These are phyloP conservation scores for Petrolisthes manimaculis DNA, from an alignment of 2,888 invertebrate genomes.

Conservation along the genomic window DNA sequence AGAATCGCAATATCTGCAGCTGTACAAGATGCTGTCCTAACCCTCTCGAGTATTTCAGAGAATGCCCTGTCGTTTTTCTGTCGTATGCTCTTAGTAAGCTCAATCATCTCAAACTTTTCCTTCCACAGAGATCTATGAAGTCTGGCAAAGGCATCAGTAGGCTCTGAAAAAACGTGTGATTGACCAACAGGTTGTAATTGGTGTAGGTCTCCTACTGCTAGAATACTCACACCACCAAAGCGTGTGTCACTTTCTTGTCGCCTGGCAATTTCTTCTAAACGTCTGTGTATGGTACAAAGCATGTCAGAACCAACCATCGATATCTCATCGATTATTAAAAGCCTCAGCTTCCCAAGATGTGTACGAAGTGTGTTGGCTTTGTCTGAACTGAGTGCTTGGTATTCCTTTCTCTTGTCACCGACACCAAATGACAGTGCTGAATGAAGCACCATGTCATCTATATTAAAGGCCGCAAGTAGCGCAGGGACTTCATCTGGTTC, in stretches of 20 bases:
- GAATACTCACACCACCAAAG: conserved; percentile 5
- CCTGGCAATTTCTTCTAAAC: background rate
- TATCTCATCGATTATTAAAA: background rate
- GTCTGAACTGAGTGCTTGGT: background rate
- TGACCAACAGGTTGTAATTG: conserved; percentile 16
- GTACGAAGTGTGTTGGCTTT: conserved; percentile 6
- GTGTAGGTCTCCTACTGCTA: conserved; percentile 10
- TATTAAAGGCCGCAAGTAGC: background rate
- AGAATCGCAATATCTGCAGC: background rate
- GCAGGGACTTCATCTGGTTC: conserved; percentile 18
- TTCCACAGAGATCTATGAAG: background rate
- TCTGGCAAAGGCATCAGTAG: background rate
- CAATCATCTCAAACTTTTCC: background rate
- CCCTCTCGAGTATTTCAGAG: background rate
- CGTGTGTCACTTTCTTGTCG: background rate
- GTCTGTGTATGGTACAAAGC: background rate
- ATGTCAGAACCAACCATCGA: conserved; percentile 17
- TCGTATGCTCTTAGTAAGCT: background rate
- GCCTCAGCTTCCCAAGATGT: background rate
- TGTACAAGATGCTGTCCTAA: conserved; percentile 14
- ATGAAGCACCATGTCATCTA: background rate
- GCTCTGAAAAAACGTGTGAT: background rate
- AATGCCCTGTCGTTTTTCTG: background rate
- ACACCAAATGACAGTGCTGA: background rate
- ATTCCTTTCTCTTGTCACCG: background rate